These are phyloP conservation scores for Pardalotus punctatus DNA, from an alignment of 2,113 vertebrate species.

Conservation along the genomic window DNA sequence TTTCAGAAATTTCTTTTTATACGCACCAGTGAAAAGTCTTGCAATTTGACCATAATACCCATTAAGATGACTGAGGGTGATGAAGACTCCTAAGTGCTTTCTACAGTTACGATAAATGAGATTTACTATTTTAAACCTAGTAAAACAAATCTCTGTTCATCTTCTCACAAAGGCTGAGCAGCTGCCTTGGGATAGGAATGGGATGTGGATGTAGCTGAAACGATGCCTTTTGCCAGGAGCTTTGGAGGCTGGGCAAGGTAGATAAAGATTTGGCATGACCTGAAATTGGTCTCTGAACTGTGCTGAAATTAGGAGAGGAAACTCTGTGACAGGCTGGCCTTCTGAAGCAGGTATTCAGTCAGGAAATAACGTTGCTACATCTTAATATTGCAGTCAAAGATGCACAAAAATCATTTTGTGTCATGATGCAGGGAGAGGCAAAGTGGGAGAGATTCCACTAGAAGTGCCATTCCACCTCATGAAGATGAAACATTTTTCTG, in stretches of 20 bases:
- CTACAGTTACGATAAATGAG: neutral
- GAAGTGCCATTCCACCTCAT: neutral
- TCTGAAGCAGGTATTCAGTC: neutral
- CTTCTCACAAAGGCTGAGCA: neutral
- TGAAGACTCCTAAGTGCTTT: neutral
- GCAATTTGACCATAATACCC: neutral
- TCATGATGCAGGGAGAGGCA: neutral
- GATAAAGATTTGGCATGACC: neutral
- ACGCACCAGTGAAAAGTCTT: neutral
- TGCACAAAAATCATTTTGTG: neutral
- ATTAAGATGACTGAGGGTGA: neutral
- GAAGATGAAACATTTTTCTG: neutral
- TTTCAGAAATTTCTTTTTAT: neutral
- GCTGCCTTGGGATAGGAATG: neutral
- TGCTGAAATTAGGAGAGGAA: neutral
- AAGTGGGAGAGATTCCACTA: neutral
- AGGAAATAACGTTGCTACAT: neutral
- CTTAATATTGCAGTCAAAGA: neutral
- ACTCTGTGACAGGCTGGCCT: fast-evolving
- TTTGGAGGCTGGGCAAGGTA: neutral
- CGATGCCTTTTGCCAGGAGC: neutral
- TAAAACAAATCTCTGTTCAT: neutral
- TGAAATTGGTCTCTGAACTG: neutral
- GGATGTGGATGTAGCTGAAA: neutral
- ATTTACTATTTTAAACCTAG: neutral